Conservation (phyloP, 2,888 invertebrate species). For the Noctuana brunneofusca region DNA sequence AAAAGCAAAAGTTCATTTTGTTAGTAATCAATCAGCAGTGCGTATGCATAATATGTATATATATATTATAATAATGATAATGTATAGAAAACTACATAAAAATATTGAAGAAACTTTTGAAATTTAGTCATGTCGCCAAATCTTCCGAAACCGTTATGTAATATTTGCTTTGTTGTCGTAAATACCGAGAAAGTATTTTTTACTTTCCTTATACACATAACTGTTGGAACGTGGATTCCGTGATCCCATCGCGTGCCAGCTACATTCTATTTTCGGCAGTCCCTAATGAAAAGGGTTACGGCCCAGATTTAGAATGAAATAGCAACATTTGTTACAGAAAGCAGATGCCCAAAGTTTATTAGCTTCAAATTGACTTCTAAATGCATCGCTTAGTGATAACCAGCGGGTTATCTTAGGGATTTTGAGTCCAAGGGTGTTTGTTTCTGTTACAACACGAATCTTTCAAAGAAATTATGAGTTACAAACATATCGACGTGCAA, state of each 20-base stretch:
- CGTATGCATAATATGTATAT: too few species aligned
- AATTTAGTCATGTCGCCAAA: background rate
- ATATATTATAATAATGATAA: too few species aligned
- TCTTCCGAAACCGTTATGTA: background rate
- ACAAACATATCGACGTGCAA: background rate
- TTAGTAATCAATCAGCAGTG: too few species aligned
- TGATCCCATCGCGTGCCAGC: conserved; percentile 37
- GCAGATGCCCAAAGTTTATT: conserved; percentile 63
- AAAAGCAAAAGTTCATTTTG: too few species aligned
- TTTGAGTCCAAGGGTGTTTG: background rate
- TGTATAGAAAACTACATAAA: background rate
- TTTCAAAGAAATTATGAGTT: background rate
- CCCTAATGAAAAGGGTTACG: conserved; percentile 48
- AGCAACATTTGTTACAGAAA: conserved; percentile 44
- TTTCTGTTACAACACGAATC: background rate
- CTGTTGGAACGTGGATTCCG: conserved; percentile 31
- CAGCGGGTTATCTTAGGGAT: conserved; percentile 33
- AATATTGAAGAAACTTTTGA: background rate
- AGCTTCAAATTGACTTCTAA: conserved; percentile 56
- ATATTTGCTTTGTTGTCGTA: conserved; percentile 5
- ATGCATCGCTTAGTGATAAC: conserved; percentile 42
- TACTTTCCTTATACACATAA: conserved; percentile 19
- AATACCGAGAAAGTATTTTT: conserved; percentile 26
- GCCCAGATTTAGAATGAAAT: conserved; percentile 43
- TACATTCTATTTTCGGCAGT: conserved; percentile 46